Base-by-base conservation (phyloP, 1,140 invertebrate species). In the Caenorhabditis tropicalis region DNA sequence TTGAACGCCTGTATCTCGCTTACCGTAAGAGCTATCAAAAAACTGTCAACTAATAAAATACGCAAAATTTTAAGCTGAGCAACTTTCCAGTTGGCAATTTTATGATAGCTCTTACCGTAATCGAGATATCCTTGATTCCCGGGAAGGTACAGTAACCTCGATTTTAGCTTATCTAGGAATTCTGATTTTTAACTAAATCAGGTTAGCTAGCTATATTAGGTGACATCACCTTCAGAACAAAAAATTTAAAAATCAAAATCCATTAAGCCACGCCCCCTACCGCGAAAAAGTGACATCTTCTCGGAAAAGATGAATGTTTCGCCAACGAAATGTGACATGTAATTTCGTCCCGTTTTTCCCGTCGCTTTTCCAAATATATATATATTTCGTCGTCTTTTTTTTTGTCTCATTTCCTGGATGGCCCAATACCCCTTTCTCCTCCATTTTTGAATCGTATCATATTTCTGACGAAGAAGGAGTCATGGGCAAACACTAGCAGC, bases 361-460 rank as follows among this genome's bases (percentile, higher is more conserved):
- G n/a, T 58, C 58, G 58, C 31, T 36, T 19, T 5, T 51, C 48
- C 29, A 10, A 7, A 24, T 10, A 43, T 58, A 9, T 58, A 27
- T 51, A 15, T 16, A 0, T 19, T 60, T 74, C 36, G 9, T 43
- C 36, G 36, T 46, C n/a, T 43, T n/a, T 31, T 58, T 58, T 58
- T 58, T 74, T 74, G 65, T n/a, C 65, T 43, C 65, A 74, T 74
- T 74, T 74, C 65, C 65, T 74, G 65, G n/a, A n/a, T n/a, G n/a
- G n/a, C n/a, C n/a, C n/a, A n/a, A n/a, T 74, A n/a, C 33, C 33
- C 15, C 39, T 29, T n/a, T 74, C n/a, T 36, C 29, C 36, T 31
- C 65, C n/a, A 33, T 74, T 74, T 74, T 27, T 6, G 65, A 74
- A 74, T 74, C 36, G 65, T 74, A 74, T 74, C 65, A 74, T 24